A percentile compares a stretch with the other conserved stretches of the same genome.
Conservation (phyloP, 2,113 vertebrate species). For the Crotalus tigris region DNA sequence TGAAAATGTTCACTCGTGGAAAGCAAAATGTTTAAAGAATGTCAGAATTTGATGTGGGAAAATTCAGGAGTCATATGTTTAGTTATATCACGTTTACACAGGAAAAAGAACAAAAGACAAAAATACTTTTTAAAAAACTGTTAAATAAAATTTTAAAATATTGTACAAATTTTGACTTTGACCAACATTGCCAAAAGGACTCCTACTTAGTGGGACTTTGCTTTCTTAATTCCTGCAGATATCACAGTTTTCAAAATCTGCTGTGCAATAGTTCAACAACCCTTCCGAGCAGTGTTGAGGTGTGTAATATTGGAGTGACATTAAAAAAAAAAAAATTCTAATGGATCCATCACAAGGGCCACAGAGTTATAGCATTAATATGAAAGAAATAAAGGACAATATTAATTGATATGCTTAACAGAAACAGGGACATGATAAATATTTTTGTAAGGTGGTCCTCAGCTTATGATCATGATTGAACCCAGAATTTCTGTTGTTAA, state of each 20-base stretch:
- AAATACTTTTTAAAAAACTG: background rate
- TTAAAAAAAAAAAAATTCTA: background rate
- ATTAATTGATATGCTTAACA: background rate
- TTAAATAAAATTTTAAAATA: background rate
- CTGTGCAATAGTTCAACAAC: background rate
- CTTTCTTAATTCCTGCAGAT: background rate
- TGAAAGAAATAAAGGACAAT: background rate
- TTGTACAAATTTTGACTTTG: background rate
- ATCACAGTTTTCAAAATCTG: background rate
- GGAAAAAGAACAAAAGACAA: background rate
- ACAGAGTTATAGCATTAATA: background rate
- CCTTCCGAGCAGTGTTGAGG: background rate
- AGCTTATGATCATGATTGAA: background rate
- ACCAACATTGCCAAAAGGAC: background rate
- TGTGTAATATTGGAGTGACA: background rate
- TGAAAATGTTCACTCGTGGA: background rate
- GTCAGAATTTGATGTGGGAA: background rate
- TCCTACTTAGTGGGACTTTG: background rate
- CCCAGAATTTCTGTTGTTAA: background rate
- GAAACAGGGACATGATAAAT: background rate
- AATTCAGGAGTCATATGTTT: background rate
- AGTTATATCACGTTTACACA: background rate
- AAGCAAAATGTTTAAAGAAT: background rate
- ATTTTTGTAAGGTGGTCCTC: background rate
- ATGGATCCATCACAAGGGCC: background rate